Base-by-base conservation (phyloP, 2,888 invertebrate species). In the Scaptomyza parva region DNA sequence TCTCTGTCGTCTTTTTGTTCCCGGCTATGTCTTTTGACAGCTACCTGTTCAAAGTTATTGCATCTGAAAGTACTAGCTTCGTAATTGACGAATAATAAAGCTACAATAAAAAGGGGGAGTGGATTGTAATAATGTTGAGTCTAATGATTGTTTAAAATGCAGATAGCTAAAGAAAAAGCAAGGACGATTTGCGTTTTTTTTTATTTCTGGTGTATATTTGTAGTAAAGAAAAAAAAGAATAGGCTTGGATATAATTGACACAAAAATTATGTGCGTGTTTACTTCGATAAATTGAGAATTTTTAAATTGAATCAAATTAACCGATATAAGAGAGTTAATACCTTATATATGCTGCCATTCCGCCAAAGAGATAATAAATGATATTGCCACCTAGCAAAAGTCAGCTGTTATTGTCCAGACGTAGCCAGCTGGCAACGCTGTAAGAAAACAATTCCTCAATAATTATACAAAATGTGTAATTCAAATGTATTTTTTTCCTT, bases 371-470 rank as follows among this genome's bases (percentile, higher is more conserved):
- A 5, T 20, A 9, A 18, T 18, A 20, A 26, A 37, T 40, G 33
- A 33, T 8, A 35, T 14, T 53, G 71, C 65, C 69, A 70, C 17
- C 18, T 28, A 14, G 50, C 4, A 20, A 11, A 18, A 24, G 24
- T 11, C 18, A 26, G 11, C 3, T 64, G 18, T 52, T 20, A 53
- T 26, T 39, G 18, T 47, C 28, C 35, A 48, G 63, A 12, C 35
- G 11, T 7, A 18, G 44, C n/a, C 41, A 47, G 41, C 41, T 65
- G 72, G 72, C 70, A 72, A 43, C 55, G 30, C 64, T 43, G 5
- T 22, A 9, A 8, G 4, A 28, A 14, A 50, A 26, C 2, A 24
- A n/a, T 55, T 51, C 24, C n/a, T 22, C 12, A 9, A 20, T 20
- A 28, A 24, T 39, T 54, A 14, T 45, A 35, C n/a, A 30, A 48